A percentile compares a stretch with the other conserved stretches of the same genome.
These are phyloP conservation scores for Mycetomoellerius zeteki DNA, from an alignment of 1,140 invertebrate genomes.

Conservation along the genomic window DNA sequence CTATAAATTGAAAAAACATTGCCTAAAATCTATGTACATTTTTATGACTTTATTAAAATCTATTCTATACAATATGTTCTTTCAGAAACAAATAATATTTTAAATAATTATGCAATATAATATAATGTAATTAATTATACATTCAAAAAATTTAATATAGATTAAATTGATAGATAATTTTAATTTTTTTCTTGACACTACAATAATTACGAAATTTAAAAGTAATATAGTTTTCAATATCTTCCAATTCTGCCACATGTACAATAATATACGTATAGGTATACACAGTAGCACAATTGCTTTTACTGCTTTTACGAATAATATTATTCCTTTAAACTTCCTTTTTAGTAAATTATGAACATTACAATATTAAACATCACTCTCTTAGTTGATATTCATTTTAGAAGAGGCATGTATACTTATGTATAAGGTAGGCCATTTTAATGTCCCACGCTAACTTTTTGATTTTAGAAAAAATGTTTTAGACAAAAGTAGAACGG, in stretches of 20 bases:
- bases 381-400: constrained; percentile 11
- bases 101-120: not conserved
- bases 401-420: not conserved
- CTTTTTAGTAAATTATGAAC: not conserved
- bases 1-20: not conserved
- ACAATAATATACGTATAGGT: too few relatives aligned
- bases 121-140: not conserved
- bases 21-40: not conserved
- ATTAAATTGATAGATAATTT: too few relatives aligned
- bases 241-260: not conserved
- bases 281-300: not conserved
- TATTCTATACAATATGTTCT: not conserved
- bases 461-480: too few relatives aligned
- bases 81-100: not conserved
- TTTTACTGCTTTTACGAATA: not conserved
- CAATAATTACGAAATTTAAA: too few relatives aligned
- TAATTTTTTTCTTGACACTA: too few relatives aligned
- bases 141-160: too few relatives aligned
- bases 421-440: too few relatives aligned
- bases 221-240: not conserved
- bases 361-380: too few relatives aligned
- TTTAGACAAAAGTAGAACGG: too few relatives aligned
- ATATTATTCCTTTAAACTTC: not conserved
- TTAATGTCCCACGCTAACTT: too few relatives aligned
- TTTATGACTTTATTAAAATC: too few relatives aligned